These are phyloP conservation scores for Drosophila pachea DNA, from an alignment of 1,140 invertebrate species.

Conservation along the genomic window DNA sequence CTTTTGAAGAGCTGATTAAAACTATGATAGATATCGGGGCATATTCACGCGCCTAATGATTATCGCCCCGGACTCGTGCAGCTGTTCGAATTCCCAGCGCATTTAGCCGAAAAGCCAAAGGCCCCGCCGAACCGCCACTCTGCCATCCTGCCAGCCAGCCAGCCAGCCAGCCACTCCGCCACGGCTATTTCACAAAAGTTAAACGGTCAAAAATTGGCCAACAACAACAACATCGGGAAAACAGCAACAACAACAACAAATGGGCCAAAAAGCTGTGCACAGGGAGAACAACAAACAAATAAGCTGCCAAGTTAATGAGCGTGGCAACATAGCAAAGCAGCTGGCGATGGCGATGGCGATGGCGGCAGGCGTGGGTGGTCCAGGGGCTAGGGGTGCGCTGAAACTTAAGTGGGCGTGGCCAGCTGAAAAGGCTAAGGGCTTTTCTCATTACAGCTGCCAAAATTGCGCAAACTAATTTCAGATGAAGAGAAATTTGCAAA, in stretches of 20 bases:
- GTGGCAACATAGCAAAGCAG: constrained; percentile 34
- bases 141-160: not conserved
- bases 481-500: constrained; percentile 51
- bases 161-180: not conserved
- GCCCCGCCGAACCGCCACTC: constrained; percentile 24
- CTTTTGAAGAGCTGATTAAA: constrained; percentile 20
- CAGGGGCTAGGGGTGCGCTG: too few relatives aligned
- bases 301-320: constrained; percentile 70
- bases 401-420: constrained; percentile 37
- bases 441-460: constrained; percentile 28
- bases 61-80: constrained; percentile 44
- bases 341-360: too few relatives aligned
- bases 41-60: constrained; percentile 44
- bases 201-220: constrained; percentile 69
- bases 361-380: too few relatives aligned
- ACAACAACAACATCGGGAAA: constrained; percentile 49
- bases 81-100: constrained; percentile 65
- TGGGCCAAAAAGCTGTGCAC: constrained; percentile 3
- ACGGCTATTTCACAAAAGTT: constrained; percentile 57
- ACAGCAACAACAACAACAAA: constrained; percentile 33
- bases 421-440: constrained; percentile 11
- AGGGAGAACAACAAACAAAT: constrained; percentile 32
- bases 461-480: constrained; percentile 70
- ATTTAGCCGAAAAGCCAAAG: constrained; percentile 56
- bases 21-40: constrained; percentile 35